A percentile compares a stretch with the other conserved stretches of the same genome.
phyloP scores from a whole-genome alignment of 2,113 vertebrate species.

The Gallinago undulata region DNA sequence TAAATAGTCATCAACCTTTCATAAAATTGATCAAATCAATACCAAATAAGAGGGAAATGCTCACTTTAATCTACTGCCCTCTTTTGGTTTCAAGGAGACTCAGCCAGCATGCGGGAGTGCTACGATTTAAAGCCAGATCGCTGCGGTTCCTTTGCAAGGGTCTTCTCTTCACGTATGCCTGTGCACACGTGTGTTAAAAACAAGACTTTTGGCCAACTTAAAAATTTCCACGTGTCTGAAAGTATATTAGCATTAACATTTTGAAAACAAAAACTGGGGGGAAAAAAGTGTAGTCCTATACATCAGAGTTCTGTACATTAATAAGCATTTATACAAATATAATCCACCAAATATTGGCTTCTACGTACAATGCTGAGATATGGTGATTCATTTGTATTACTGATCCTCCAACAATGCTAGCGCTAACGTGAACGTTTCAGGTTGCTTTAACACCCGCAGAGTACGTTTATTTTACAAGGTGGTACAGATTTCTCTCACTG shows the following conservation, averaged over 20 bases:
- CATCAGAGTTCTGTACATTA: conserved; percentile 55
- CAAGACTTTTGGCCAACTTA: conserved; percentile 45
- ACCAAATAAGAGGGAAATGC: conserved; percentile 11
- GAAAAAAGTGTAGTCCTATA: conserved; percentile 16
- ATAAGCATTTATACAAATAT: conserved; percentile 68
- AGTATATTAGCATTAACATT: not conserved
- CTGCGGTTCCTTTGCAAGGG: not conserved
- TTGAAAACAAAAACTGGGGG: conserved; percentile 4
- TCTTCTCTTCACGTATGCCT: not conserved
- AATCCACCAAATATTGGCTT: conserved; percentile 75
- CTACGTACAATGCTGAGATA: conserved; percentile 59
- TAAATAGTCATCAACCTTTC: conserved; percentile 9
- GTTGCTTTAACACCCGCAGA: conserved; percentile 41
- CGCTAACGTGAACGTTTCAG: conserved; percentile 55
- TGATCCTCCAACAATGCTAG: conserved; percentile 61
- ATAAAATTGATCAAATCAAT: conserved; percentile 2
- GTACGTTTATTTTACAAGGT: conserved; percentile 6
- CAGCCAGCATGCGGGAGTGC: not conserved
- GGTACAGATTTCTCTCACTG: conserved; percentile 4
- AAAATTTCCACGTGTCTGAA: not conserved
- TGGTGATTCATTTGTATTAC: conserved; percentile 47
- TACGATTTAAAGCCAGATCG: not conserved
- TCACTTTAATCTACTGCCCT: conserved; percentile 13
- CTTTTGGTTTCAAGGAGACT: not conserved
- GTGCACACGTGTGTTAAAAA: not conserved